Conservation (phyloP, 2,888 invertebrate species). For the Eupithecia subfuscata region DNA sequence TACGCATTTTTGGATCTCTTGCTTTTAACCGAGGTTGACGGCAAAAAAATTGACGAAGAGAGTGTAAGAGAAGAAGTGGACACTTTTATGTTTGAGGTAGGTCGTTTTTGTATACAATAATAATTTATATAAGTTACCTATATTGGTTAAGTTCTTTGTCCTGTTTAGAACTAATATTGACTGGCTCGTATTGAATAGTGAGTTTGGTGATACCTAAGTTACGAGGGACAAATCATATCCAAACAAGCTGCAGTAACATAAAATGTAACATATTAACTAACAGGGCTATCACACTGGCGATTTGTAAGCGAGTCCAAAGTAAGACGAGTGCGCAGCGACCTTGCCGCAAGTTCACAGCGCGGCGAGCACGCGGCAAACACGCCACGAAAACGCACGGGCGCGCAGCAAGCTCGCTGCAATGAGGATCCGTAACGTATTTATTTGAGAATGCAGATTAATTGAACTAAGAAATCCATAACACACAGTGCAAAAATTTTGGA, state of each 20-base stretch:
- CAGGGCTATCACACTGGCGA: too few species aligned
- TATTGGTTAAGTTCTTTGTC: neutral
- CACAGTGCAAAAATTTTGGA: too few species aligned
- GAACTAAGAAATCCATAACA: too few species aligned
- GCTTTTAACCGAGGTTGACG: constrained; percentile 84
- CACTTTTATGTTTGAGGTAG: constrained; percentile 90
- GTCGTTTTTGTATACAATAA: neutral
- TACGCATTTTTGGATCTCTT: constrained; percentile 88
- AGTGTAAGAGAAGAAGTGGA: constrained; percentile 88
- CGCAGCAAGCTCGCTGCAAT: too few species aligned
- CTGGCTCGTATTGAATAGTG: neutral
- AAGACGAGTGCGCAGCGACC: too few species aligned
- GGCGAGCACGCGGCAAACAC: too few species aligned
- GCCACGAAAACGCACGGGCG: too few species aligned
- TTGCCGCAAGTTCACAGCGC: too few species aligned
- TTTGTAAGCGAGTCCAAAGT: too few species aligned
- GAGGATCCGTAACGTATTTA: too few species aligned
- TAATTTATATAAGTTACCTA: neutral
- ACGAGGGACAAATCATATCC: neutral
- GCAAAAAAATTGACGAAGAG: constrained; percentile 82
- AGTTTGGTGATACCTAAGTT: too few species aligned
- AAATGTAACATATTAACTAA: neutral
- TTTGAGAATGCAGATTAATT: too few species aligned
- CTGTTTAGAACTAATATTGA: neutral
- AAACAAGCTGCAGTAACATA: neutral